phyloP scores from a whole-genome alignment of 2,888 invertebrate genomes.

The Thera britannica region DNA sequence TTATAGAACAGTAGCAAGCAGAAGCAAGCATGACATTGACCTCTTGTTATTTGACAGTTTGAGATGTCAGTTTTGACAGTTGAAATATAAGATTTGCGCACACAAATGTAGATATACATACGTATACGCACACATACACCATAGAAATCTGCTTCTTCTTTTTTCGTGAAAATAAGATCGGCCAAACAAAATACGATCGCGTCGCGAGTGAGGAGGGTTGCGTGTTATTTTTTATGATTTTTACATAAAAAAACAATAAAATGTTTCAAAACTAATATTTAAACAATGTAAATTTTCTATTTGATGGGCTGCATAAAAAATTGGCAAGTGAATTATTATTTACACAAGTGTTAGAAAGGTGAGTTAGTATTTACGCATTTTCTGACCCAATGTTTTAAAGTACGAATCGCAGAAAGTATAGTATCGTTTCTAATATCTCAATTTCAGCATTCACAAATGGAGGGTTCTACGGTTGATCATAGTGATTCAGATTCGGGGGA shows the following conservation, averaged over 20 bases:
- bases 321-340: conserved; percentile 28
- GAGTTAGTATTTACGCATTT: not conserved
- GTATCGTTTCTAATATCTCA: not conserved
- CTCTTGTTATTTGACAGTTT: no score
- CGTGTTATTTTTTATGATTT: conserved; percentile 26
- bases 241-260: conserved; percentile 25
- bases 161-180: no score
- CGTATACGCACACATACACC: no score
- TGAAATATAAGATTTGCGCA: no score
- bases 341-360: conserved; percentile 22
- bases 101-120: no score
- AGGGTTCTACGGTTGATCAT: conserved; percentile 66
- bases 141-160: no score
- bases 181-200: conserved; percentile 39
- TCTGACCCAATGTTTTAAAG: not conserved
- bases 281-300: conserved; percentile 35
- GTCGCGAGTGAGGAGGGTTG: conserved; percentile 1
- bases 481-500: conserved; percentile 83
- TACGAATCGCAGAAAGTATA: not conserved
- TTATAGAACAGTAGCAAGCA: no score
- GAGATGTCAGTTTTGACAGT: no score
- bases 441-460: conserved; percentile 60
- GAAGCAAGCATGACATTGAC: no score
- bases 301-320: conserved; percentile 15
- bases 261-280: conserved; percentile 21